A percentile compares a stretch with the other conserved stretches of the same genome.
Evolutionary conservation across 1,140 invertebrate genomes (phyloP).

Genomic region (Orchestia grillus): DNA sequence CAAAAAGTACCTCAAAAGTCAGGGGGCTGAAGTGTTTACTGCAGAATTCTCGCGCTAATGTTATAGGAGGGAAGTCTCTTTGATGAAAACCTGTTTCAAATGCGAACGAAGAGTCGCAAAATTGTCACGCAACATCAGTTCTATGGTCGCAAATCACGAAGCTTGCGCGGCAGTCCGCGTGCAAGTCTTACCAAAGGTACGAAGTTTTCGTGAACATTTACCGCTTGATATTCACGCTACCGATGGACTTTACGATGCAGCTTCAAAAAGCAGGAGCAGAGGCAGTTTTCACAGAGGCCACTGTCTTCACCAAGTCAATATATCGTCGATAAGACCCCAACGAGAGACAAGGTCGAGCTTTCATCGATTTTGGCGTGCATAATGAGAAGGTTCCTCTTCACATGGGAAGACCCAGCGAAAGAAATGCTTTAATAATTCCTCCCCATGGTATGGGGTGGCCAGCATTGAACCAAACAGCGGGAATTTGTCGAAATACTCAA

Average conservation of each 20-base stretch:
- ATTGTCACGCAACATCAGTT: not conserved
- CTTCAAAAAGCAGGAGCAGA: conserved; percentile 5
- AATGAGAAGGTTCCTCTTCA: not conserved
- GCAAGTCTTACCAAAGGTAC: not conserved
- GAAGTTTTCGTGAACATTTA: not conserved
- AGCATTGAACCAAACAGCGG: not conserved
- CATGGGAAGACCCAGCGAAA: not conserved
- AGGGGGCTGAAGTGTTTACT: not conserved
- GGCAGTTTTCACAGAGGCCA: not conserved
- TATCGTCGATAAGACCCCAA: conserved; percentile 10
- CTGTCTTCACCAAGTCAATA: conserved; percentile 9
- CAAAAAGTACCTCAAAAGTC: not conserved
- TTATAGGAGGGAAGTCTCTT: not conserved
- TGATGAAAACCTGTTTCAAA: not conserved
- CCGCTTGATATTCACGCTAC: not conserved
- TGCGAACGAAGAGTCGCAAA: not conserved
- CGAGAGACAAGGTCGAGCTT: not conserved
- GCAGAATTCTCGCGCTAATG: not conserved
- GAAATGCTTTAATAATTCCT: not conserved
- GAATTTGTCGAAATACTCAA: not conserved
- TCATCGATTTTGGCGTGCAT: conserved; percentile 18
- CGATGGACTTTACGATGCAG: not conserved
- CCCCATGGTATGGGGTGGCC: not conserved
- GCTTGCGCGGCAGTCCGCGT: not conserved
- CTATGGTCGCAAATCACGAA: not conserved